These are phyloP conservation scores for Cheilosia scutellata DNA, from an alignment of 2,888 invertebrate species.

Conservation along the genomic window DNA sequence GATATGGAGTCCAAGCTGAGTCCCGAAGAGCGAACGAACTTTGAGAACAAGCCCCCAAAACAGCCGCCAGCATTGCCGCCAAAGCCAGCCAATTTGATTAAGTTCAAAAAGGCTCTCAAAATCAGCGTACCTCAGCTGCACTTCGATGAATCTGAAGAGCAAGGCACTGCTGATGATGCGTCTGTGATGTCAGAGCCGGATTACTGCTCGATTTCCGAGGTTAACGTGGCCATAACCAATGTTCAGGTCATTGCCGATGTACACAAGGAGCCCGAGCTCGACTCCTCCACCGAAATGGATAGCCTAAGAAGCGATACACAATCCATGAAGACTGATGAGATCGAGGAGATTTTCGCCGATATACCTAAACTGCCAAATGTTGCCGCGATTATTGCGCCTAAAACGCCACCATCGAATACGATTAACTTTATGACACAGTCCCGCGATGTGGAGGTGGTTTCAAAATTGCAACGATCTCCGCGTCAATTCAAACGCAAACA, in stretches of 20 bases:
- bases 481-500: slow-evolving; percentile 81
- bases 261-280: slow-evolving; percentile 78
- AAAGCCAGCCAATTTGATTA: slow-evolving; percentile 89
- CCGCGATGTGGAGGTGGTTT: slow-evolving; percentile 69
- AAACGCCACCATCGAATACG: slow-evolving; percentile 77
- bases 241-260: slow-evolving; percentile 86
- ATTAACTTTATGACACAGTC: slow-evolving; percentile 22
- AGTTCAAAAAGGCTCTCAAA: slow-evolving; percentile 86
- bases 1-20: slow-evolving; percentile 86
- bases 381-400: slow-evolving; percentile 90
- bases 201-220: slow-evolving; percentile 91
- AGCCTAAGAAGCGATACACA: slow-evolving; percentile 65
- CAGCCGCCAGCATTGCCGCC: slow-evolving; percentile 91
- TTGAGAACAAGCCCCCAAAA: slow-evolving; percentile 85
- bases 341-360: slow-evolving; percentile 85
- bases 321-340: slow-evolving; percentile 83
- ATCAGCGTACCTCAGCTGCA: slow-evolving; percentile 78
- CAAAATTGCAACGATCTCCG: slow-evolving; percentile 55
- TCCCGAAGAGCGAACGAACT: slow-evolving; percentile 78
- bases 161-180: slow-evolving; percentile 63
- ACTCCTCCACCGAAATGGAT: slow-evolving; percentile 73
- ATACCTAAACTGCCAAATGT: slow-evolving; percentile 91
- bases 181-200: slow-evolving; percentile 87
- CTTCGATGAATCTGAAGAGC: slow-evolving; percentile 69
- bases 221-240: slow-evolving; percentile 82